Conservation (phyloP, 2,797 vertebrate genomes). For the Cryptoblepharus egeriae region DNA sequence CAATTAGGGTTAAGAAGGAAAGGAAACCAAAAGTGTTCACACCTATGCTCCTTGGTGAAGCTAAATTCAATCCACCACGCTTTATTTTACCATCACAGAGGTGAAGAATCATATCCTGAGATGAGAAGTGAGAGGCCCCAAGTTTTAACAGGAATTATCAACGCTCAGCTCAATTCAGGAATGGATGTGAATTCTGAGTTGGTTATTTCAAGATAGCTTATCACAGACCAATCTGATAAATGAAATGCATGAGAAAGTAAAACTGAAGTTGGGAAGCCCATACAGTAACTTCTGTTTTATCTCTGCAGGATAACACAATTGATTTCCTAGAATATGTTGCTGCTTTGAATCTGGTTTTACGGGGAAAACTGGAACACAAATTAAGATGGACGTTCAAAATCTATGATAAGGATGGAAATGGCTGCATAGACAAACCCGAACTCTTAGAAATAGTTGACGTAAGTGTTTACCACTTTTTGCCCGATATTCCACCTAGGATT, state of each 20-base stretch:
- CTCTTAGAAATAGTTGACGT: constrained; percentile 85
- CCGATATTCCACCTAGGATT: not conserved
- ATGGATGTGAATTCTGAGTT: not conserved
- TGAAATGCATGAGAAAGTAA: not conserved
- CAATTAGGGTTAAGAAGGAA: not conserved
- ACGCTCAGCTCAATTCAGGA: not conserved
- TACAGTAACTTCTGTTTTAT: not conserved
- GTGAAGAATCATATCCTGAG: not conserved
- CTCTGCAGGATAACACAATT: constrained; percentile 91
- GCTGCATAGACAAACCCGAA: constrained; percentile 93
- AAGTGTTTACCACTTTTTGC: constrained; percentile 43
- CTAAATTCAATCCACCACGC: not conserved
- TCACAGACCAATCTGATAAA: not conserved
- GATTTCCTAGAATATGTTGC: constrained; percentile 97
- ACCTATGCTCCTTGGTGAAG: not conserved
- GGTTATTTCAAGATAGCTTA: not conserved
- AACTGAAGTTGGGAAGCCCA: not conserved
- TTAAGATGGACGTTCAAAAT: constrained; percentile 98
- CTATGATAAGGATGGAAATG: constrained; percentile 95
- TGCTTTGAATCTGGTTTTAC: constrained; percentile 91
- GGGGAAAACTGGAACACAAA: constrained; percentile 95
- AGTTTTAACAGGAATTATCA: not conserved
- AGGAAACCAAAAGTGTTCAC: not conserved
- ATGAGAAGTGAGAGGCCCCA: not conserved
- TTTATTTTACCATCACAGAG: not conserved